Percentiles rank a stretch among this genome's conserved stretches.
These are phyloP conservation scores for Andrena haemorrhoa DNA, from an alignment of 2,888 invertebrate genomes.

Conservation along the genomic window DNA sequence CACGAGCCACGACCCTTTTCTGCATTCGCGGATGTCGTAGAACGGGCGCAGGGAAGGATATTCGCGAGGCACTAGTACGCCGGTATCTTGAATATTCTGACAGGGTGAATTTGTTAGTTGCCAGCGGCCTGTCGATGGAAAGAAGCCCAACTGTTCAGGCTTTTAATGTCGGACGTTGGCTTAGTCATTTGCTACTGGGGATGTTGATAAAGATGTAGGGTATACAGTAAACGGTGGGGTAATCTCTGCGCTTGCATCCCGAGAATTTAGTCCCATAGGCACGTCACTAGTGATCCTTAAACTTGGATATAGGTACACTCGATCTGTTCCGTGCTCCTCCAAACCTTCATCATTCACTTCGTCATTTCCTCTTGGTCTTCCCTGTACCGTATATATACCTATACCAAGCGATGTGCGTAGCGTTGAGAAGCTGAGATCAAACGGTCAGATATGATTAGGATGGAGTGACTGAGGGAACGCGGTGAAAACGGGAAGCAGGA, in stretches of 20 bases:
- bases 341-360: no score
- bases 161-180: background rate
- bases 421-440: constrained; percentile 1
- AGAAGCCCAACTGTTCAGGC: background rate
- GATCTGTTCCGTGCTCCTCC: no score
- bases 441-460: constrained; percentile 33
- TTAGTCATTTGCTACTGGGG: background rate
- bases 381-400: background rate
- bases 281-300: no score
- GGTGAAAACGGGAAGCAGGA: background rate
- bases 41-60: background rate
- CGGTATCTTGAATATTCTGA: background rate
- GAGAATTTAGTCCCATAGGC: no score
- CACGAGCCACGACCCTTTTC: constrained; percentile 43
- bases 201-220: no score
- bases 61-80: background rate
- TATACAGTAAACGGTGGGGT: no score
- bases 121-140: background rate
- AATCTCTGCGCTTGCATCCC: no score
- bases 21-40: constrained; percentile 24
- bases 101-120: background rate
- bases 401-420: background rate
- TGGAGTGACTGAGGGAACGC: constrained; percentile 18
- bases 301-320: no score
- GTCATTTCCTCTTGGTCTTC: background rate